Evolutionary conservation across 1,140 invertebrate species (phyloP).

Genomic region (Latrodectus geometricus): DNA sequence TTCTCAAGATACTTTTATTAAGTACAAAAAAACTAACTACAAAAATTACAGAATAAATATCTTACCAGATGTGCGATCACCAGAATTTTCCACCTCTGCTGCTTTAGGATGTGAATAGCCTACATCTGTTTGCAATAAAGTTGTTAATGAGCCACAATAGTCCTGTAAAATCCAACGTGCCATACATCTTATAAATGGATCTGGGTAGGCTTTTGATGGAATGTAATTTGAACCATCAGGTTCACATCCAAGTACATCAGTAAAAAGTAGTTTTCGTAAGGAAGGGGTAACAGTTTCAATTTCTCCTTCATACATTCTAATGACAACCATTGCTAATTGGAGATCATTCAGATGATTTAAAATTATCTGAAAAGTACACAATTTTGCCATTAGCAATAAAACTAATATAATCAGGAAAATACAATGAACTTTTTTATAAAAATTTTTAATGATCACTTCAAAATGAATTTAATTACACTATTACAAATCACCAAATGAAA

Average conservation of each 20-base stretch:
- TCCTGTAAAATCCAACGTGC: constrained; percentile 96
- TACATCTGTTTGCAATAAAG: constrained; percentile 86
- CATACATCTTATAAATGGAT: constrained; percentile 98
- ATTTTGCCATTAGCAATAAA: background rate
- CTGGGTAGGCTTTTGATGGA: constrained; percentile 81
- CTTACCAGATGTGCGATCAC: constrained; percentile 53
- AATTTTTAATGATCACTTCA: too few relatives aligned
- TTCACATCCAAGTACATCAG: constrained; percentile 75
- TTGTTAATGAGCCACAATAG: constrained; percentile 88
- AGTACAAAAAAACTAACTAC: too few relatives aligned
- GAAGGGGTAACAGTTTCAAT: constrained; percentile 78
- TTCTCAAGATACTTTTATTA: too few relatives aligned
- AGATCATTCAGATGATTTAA: constrained; percentile 94
- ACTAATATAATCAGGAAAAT: background rate
- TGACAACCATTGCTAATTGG: constrained; percentile 94
- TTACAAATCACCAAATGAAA: too few relatives aligned
- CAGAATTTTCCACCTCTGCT: constrained; percentile 73
- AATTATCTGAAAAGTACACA: constrained; percentile 66
- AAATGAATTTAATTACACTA: too few relatives aligned
- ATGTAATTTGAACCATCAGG: constrained; percentile 74
- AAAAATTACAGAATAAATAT: background rate
- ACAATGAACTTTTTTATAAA: too few relatives aligned
- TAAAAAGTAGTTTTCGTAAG: constrained; percentile 81
- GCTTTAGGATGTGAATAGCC: constrained; percentile 81
- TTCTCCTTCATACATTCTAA: constrained; percentile 87